phyloP scores from a whole-genome alignment of 2,113 vertebrate genomes.

The Cephalophus harveyi region DNA sequence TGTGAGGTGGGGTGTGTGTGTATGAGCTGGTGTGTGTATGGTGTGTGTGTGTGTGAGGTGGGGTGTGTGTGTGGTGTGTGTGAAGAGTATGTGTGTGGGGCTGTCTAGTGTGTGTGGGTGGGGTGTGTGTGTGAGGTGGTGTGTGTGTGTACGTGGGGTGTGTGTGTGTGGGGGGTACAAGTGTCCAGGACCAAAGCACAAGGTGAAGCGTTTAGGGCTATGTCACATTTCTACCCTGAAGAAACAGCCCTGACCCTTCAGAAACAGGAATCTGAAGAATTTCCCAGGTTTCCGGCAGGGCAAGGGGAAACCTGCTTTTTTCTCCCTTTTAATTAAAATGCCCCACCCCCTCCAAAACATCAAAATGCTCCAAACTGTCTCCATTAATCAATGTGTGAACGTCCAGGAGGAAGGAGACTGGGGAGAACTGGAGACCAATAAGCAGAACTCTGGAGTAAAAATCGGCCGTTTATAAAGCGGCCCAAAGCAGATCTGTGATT shows the following conservation, averaged over 20 bases:
- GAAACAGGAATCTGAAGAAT: constrained; percentile 53
- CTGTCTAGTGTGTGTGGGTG: not conserved
- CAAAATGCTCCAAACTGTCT: not conserved
- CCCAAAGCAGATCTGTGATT: not conserved
- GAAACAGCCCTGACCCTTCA: not conserved
- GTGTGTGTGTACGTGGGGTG: not conserved
- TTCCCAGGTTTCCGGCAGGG: constrained; percentile 51
- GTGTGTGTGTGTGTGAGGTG: no score
- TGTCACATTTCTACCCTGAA: not conserved
- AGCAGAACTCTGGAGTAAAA: not conserved
- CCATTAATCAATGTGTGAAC: not conserved
- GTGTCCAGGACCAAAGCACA: not conserved
- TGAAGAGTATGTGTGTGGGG: not conserved
- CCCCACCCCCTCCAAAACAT: not conserved
- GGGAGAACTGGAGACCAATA: not conserved
- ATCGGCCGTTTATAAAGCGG: accelerated
- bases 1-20: not conserved
- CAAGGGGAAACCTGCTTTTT: not conserved
- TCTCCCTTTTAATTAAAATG: not conserved
- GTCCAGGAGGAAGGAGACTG: not conserved
- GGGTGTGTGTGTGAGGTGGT: no score
- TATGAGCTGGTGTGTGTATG: not conserved
- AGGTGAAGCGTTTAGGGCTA: not conserved
- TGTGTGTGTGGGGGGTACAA: not conserved
- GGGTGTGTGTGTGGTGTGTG: no score